phyloP scores from a whole-genome alignment of 2,113 vertebrate species.

The Psammodynastes pulverulentus region DNA sequence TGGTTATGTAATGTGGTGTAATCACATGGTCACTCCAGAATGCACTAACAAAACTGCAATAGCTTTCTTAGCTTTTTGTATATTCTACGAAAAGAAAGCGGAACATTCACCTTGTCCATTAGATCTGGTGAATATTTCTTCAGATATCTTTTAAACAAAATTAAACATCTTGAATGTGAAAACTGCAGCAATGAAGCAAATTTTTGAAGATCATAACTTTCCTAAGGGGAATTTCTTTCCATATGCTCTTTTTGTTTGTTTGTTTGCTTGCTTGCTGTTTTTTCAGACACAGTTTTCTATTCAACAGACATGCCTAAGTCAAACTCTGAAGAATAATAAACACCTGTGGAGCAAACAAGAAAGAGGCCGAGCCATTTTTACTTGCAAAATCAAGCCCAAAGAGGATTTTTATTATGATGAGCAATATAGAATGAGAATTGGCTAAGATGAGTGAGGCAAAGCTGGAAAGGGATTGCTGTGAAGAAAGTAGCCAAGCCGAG shows the following conservation, averaged over 20 bases:
- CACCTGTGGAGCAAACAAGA: neutral
- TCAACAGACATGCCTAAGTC: neutral
- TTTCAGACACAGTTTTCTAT: neutral
- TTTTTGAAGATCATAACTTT: neutral
- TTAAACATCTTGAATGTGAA: neutral
- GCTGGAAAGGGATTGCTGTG: neutral
- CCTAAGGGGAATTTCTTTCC: neutral
- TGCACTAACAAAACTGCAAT: neutral
- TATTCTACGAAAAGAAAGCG: neutral
- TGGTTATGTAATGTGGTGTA: neutral
- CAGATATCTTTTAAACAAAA: neutral
- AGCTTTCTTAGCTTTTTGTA: neutral
- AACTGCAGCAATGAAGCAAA: neutral
- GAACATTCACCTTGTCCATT: neutral
- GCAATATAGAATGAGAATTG: neutral
- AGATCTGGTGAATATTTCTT: neutral
- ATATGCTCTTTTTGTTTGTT: neutral
- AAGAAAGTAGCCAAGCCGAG: constrained; percentile 1
- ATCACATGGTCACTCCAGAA: neutral
- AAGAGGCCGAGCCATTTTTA: constrained; percentile 35
- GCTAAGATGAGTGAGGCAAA: constrained; percentile 16
- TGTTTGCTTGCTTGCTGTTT: too few species aligned
- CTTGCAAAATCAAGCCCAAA: constrained; percentile 45
- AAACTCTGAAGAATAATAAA: neutral
- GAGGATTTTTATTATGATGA: constrained; percentile 57